Evolutionary conservation across 2,113 vertebrate genomes (phyloP), one percentile per base, ranked within the genome.

Genomic region (Myiopsitta monachus): DNA sequence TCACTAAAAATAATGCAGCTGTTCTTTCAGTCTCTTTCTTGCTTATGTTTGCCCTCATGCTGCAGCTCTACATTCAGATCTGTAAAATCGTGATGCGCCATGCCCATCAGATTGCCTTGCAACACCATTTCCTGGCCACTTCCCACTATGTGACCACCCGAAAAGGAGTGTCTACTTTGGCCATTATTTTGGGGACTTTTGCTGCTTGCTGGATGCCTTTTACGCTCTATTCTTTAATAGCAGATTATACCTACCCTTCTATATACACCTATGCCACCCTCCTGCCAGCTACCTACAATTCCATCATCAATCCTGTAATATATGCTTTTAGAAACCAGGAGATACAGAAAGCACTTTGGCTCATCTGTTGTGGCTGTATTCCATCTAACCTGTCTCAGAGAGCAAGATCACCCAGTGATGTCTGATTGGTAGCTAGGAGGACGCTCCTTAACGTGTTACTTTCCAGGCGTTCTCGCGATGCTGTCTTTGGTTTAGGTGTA

Each of bases 191-290:
- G 97, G 99, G 99, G 74, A 99, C 99, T 74, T 99, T 99, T 30
- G 99, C 99, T 1, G 99, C 99, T 83, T 99, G 99, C 98, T 99
- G 99, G 99, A 99, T 99, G 99, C 99, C 99, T 68, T 99, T 99
- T 96, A 99, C 99, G 0, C 98, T 99, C 92, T 99, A 99, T 97
- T 99, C 99, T 15, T 98, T 99, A 70, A 99, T 99, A 62, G 99
- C 99, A 3, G 99, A 99, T 97, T 99, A 99, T 97, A 99, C 99
- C 43, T 99, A 99, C 94, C 99, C 99, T 18, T 99, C 99, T 24
- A 99, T 99, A 62, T 99, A 99, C 96, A 99, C 99, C 69, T 99
- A 99, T 19, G 99, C 99, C 97, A 99, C 99, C 7, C 98, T 99
- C 92, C 98, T 99, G 97, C 99, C 99, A 4, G 99, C 99, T 96